Evolutionary conservation across 2,797 vertebrate genomes (phyloP).

Genomic region (Helicolenus hilgendorfi): DNA sequence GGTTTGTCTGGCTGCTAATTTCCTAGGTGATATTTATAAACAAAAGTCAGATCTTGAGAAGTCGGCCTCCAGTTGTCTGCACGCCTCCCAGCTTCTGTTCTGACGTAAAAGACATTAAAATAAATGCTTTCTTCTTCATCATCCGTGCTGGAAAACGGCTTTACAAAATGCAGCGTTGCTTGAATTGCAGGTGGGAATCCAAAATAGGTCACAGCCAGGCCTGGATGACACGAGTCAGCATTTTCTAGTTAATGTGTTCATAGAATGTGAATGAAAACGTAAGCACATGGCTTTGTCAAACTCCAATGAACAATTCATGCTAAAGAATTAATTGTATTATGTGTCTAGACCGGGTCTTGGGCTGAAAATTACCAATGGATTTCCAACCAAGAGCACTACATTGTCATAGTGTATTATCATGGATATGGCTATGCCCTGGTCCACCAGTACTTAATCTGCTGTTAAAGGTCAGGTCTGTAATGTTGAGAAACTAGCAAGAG

Average conservation of each 20-base stretch:
- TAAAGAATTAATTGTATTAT: background rate
- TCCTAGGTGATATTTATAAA: background rate
- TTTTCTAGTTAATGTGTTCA: conserved; percentile 4
- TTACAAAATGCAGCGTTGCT: conserved; percentile 30
- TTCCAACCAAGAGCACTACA: background rate
- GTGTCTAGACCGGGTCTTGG: background rate
- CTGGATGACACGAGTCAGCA: conserved; percentile 32
- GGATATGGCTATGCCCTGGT: background rate
- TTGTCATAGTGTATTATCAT: background rate
- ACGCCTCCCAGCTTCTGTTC: conserved; percentile 2
- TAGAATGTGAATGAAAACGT: conserved; percentile 9
- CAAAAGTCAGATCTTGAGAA: conserved; percentile 18
- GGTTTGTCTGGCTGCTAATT: conserved; percentile 48
- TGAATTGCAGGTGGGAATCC: conserved; percentile 23
- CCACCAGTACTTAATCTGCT: background rate
- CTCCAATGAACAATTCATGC: background rate
- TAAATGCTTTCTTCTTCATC: conserved; percentile 1
- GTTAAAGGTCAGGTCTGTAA: no score
- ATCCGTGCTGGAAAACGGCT: conserved; percentile 6
- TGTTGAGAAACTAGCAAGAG: no score
- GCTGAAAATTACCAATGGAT: background rate
- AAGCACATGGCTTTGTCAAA: background rate
- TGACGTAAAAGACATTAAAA: conserved; percentile 15
- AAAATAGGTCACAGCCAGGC: conserved; percentile 56
- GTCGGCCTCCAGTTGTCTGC: background rate